Evolutionary conservation across 2,797 vertebrate genomes (phyloP), one percentile per base, ranked within the genome.

Genomic region (Staurois parvus): DNA sequence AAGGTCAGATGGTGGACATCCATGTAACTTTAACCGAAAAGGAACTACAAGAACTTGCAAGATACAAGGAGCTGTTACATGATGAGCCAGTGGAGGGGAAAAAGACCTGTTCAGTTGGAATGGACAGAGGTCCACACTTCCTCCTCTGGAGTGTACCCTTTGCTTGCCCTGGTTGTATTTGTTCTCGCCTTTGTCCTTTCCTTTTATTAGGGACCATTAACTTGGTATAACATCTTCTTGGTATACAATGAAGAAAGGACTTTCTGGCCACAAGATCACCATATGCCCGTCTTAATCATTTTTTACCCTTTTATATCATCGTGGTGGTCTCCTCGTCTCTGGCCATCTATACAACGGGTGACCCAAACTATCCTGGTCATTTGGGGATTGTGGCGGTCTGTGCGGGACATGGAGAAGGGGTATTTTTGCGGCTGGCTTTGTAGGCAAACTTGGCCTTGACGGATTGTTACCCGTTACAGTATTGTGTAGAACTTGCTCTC

Each of bases 241-340:
- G 98, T 99, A 77, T 99, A 99, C 93, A 99, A 99, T 0, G 98
- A 99, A 91, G 97, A 99, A 88, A 96, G 98, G 94, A 99, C 98
- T 87, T 99, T 99, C 92, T 99, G 97, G 97, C 98, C 98, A 99
- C 91, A 99, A 99, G 94, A 97, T 99, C 32, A 98, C 96, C 0
- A 94, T 96, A 85, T 99, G 98, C 87, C 98, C 98, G n/a, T 97
- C 88, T 95, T 99, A 81, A 97, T 99, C 80, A 96, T 99, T 88
- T 98, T 97, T 94, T 99, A 99, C 88, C 98, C 98, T n/a, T n/a
- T n/a, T 0, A 90, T 98, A 96, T 99, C 89, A 99, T 99, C 89
- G 96, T 99, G 96, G 94, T 93, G 13, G 82, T 99, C 91, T 96
- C 98, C 0, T 88, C 97, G 88, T 97, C 96, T 17, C 91, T 99